These are phyloP conservation scores for Mastomys coucha DNA, from an alignment of 2,113 vertebrate species.

Conservation along the genomic window DNA sequence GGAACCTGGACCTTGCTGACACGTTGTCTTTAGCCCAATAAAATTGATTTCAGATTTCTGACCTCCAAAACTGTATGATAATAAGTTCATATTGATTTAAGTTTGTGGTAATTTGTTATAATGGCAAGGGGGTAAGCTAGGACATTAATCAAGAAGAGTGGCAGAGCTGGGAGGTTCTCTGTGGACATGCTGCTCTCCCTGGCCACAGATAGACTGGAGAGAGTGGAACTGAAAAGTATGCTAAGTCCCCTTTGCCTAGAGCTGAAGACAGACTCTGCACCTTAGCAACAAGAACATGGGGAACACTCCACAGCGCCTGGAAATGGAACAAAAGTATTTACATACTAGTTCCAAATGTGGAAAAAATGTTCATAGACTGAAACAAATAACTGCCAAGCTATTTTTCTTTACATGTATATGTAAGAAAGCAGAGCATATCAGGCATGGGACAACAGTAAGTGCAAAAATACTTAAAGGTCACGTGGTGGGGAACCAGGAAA, in stretches of 20 bases:
- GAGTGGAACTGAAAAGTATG: background rate
- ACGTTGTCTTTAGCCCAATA: background rate
- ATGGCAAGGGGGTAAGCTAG: background rate
- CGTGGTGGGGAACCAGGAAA: background rate
- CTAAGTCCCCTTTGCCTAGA: background rate
- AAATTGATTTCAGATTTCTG: conserved; percentile 17
- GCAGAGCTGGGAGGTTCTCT: background rate
- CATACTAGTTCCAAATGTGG: background rate
- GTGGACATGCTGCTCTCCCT: background rate
- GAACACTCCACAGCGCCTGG: background rate
- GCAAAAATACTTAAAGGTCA: background rate
- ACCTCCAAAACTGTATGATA: background rate
- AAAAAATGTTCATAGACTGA: background rate
- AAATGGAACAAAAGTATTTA: background rate
- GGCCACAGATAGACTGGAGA: background rate
- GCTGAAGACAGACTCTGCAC: background rate
- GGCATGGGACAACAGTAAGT: background rate
- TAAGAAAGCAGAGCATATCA: background rate
- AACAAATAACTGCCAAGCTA: background rate
- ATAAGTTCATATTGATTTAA: background rate
- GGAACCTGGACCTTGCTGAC: background rate
- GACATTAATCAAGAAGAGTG: background rate
- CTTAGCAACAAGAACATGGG: background rate
- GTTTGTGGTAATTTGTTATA: background rate
- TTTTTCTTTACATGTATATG: background rate